Evolutionary conservation across 2,888 invertebrate species (phyloP), one percentile per base, ranked within the genome.

Genomic region (Strigamia transsilvanica): DNA sequence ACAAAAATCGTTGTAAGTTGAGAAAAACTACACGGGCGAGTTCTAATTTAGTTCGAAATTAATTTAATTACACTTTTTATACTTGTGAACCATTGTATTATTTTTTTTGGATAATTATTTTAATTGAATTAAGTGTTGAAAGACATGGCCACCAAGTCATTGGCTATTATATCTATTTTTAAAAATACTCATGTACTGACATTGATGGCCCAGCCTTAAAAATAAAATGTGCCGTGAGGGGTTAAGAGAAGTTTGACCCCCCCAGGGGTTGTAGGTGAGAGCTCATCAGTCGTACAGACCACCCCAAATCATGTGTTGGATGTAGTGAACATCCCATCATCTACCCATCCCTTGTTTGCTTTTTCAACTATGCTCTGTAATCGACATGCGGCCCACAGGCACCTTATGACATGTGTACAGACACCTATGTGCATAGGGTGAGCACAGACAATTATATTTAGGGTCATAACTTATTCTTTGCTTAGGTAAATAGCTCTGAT

Each of bases 191-290:
- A 32, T 15, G 27, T 13, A 27, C 73, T 73, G 73, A 73, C 73
- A 73, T 73, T 73, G 73, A 73, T 73, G 73, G 73, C 73, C 73
- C 73, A 73, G 73, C 73, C 73, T 73, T 73, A 73, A 73, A 32
- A 73, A 73, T 73, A 73, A 73, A 73, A 73, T 73, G 27, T 73
- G 73, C 73, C 73, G 32, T 73, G 73, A 73, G 73, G 73, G 73
- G 73, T 73, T 73, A 73, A 13, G 73, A 23, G 73, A 73, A 73
- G 27, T 73, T 73, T 73, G 73, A 73, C 73, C 73, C 73, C 73
- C 73, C 23, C 73, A 73, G 73, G 73, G 73, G 73, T 73, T 73
- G 32, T 73, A 73, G 73, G 73, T 73, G 73, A 73, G 73, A 23
- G 73, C 73, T 73, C 73, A 73, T 73, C 73, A 73, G 73, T 73